Evolutionary conservation across 2,113 vertebrate species (phyloP).

Genomic region (Eulemur macaco): DNA sequence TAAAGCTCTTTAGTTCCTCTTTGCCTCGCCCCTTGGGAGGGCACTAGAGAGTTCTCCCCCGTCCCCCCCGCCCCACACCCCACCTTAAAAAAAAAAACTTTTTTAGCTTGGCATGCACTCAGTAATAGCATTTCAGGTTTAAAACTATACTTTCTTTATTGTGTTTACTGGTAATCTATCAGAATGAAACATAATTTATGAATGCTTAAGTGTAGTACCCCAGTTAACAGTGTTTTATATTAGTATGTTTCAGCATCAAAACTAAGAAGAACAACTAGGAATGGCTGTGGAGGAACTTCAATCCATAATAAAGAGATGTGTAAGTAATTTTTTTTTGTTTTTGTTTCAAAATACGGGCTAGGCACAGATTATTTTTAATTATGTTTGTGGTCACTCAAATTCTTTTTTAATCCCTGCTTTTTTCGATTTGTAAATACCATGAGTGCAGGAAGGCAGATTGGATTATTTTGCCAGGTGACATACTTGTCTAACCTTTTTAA

Average conservation of each 20-base stretch:
- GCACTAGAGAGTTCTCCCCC: neutral
- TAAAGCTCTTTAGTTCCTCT: neutral
- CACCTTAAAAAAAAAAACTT: neutral
- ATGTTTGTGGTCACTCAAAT: neutral
- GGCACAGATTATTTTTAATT: constrained; percentile 23
- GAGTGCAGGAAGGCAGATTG: neutral
- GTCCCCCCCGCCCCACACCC: too few species aligned
- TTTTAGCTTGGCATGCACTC: neutral
- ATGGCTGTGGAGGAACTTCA: constrained; percentile 96
- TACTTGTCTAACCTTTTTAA: neutral
- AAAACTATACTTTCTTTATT: constrained; percentile 42
- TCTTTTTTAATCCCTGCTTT: constrained; percentile 41
- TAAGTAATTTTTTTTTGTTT: constrained; percentile 85
- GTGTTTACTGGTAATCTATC: constrained; percentile 39
- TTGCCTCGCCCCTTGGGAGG: neutral
- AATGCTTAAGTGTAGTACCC: neutral
- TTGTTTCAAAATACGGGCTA: neutral
- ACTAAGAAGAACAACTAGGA: constrained; percentile 44
- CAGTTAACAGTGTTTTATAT: constrained; percentile 34
- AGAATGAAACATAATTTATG: constrained; percentile 12
- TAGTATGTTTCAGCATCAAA: constrained; percentile 61
- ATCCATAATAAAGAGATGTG: constrained; percentile 94
- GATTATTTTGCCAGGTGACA: neutral
- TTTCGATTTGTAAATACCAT: constrained; percentile 18
- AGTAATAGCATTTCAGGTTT: constrained; percentile 10